Conservation (phyloP, 1,140 invertebrate genomes). For the Papilio polytes region DNA sequence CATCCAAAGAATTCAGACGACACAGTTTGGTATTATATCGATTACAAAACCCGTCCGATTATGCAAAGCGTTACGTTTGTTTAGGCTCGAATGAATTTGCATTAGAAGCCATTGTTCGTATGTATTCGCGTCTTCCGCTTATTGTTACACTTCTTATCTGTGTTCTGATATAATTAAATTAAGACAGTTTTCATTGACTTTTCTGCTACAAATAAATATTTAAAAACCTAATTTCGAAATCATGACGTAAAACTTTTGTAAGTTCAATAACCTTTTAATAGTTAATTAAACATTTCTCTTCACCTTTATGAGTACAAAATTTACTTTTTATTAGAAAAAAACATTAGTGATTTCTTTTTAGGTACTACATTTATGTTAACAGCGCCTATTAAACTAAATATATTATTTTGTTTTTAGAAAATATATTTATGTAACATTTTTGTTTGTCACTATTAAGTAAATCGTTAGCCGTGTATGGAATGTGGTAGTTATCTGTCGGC, state of each 20-base stretch:
- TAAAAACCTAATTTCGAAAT: neutral
- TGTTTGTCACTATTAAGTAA: constrained; percentile 6
- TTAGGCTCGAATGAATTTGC: constrained; percentile 44
- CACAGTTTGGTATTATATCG: neutral
- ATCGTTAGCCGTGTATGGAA: neutral
- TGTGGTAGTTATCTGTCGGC: neutral
- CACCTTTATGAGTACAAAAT: too few relatives aligned
- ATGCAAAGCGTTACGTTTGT: constrained; percentile 34
- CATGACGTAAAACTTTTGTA: neutral
- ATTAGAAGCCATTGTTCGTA: constrained; percentile 43
- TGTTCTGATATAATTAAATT: constrained; percentile 12
- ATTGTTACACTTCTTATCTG: constrained; percentile 23
- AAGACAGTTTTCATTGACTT: constrained; percentile 4
- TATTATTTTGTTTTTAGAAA: neutral
- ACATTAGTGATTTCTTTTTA: too few relatives aligned
- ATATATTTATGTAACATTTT: neutral
- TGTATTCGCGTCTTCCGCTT: constrained; percentile 38
- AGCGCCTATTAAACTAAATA: neutral
- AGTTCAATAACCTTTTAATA: too few relatives aligned
- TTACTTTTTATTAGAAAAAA: too few relatives aligned
- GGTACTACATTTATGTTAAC: neutral
- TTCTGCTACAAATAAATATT: neutral
- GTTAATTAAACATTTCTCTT: too few relatives aligned
- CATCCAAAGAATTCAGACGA: constrained; percentile 19
- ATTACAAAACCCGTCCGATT: constrained; percentile 28